phyloP scores from a whole-genome alignment of 1,140 invertebrate species.

The Physella acuta region DNA sequence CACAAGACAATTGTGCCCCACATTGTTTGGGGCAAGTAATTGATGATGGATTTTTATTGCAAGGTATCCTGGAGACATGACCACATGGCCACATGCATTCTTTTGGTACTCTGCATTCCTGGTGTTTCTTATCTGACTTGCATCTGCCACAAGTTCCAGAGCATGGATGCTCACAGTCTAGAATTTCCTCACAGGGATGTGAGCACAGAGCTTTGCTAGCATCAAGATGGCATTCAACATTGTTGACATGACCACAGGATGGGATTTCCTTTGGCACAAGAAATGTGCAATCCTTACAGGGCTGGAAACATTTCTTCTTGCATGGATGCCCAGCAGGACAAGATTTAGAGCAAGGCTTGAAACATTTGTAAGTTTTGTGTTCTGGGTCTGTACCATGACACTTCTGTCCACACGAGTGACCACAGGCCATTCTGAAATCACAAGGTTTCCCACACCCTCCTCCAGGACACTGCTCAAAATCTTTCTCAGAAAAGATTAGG shows the following conservation, averaged over 20 bases:
- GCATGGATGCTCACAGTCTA: slow-evolving; percentile 61
- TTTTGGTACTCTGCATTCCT: slow-evolving; percentile 18
- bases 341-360: background rate
- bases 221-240: slow-evolving; percentile 52
- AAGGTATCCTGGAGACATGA: slow-evolving; percentile 44
- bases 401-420: slow-evolving; percentile 22
- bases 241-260: slow-evolving; percentile 60
- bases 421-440: slow-evolving; percentile 46
- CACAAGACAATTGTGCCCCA: slow-evolving; percentile 35
- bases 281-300: slow-evolving; percentile 70
- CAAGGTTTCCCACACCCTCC: slow-evolving; percentile 56
- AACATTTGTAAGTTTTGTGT: slow-evolving; percentile 18
- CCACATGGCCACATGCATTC: slow-evolving; percentile 60
- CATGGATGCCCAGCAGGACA: slow-evolving; percentile 69
- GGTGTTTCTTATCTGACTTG: slow-evolving; percentile 65
- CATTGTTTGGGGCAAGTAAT: slow-evolving; percentile 31
- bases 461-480: slow-evolving; percentile 38
- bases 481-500: background rate
- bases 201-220: slow-evolving; percentile 59
- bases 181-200: slow-evolving; percentile 34
- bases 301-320: slow-evolving; percentile 67
- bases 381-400: slow-evolving; percentile 24
- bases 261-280: slow-evolving; percentile 75
- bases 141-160: slow-evolving; percentile 64
- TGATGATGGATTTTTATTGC: slow-evolving; percentile 33